Percentiles rank a stretch among this genome's conserved stretches.
These are phyloP conservation scores for Turritopsis dohrnii DNA, from an alignment of 30 jellyfish, hydroid and myxozoan genomes.

Conservation along the genomic window DNA sequence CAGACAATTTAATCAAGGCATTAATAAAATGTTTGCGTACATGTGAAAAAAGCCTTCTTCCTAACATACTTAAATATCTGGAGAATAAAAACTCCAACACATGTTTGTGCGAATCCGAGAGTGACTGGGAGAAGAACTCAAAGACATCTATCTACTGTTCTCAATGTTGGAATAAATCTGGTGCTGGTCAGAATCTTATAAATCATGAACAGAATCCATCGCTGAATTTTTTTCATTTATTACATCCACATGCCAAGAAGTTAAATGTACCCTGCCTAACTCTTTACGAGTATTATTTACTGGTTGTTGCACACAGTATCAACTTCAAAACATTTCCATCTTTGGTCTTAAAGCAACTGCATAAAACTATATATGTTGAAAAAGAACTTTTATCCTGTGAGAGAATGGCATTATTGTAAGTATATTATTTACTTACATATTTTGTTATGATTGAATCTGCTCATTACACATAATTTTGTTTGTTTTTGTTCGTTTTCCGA, in stretches of 20 bases:
- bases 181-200: neutral
- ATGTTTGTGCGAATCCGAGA: neutral
- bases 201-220: neutral
- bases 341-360: neutral
- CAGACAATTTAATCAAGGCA: constrained; percentile 1
- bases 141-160: neutral
- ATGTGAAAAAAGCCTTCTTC: constrained; percentile 8
- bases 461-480: too few relatives aligned
- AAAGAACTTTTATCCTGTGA: constrained; percentile 21
- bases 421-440: neutral
- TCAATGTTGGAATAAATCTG: neutral
- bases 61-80: constrained; percentile 4
- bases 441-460: neutral
- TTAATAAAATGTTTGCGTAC: neutral
- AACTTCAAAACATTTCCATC: neutral
- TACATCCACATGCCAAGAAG: neutral
- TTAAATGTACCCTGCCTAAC: neutral
- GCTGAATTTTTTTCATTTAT: neutral
- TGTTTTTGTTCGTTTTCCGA: neutral
- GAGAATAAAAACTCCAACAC: neutral
- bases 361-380: neutral
- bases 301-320: neutral
- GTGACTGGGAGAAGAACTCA: neutral
- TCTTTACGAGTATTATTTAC: neutral
- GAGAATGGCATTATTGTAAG: constrained; percentile 2